Evolutionary conservation across 2,888 invertebrate species (phyloP).

Genomic region (Saturnia japonica): DNA sequence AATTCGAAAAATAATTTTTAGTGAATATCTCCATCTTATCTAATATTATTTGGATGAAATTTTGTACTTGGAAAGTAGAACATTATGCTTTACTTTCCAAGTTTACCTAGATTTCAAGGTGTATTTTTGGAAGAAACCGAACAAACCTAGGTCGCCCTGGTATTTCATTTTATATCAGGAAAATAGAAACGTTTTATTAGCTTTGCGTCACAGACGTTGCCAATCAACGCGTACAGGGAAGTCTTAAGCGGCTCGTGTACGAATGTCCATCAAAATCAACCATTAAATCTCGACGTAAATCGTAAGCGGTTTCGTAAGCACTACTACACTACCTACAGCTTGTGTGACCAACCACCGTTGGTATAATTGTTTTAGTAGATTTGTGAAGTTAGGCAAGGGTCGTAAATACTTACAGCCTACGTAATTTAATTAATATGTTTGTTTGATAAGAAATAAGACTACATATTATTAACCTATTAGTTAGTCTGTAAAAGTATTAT

Average conservation of each 20-base stretch:
- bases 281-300: constrained; percentile 51
- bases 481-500: too few species aligned
- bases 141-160: too few species aligned
- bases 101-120: too few species aligned
- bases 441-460: background rate
- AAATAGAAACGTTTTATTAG: constrained; percentile 58
- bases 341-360: background rate
- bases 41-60: too few species aligned
- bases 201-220: constrained; percentile 52
- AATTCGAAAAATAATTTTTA: too few species aligned
- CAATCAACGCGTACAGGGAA: constrained; percentile 59
- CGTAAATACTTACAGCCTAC: background rate
- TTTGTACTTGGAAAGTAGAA: too few species aligned
- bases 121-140: too few species aligned
- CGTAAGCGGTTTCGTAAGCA: constrained; percentile 36
- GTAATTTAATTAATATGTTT: background rate
- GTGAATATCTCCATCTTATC: too few species aligned
- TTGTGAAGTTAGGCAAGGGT: background rate
- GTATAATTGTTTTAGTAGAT: background rate
- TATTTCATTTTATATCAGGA: constrained; percentile 36
- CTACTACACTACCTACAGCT: background rate
- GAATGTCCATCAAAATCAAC: constrained; percentile 62
- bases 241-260: constrained; percentile 48
- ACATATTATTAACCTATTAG: background rate
- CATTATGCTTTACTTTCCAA: too few species aligned